Evolutionary conservation across 2,113 vertebrate genomes (phyloP), one percentile per base, ranked within the genome.

Genomic region (Mesitornis unicolor): DNA sequence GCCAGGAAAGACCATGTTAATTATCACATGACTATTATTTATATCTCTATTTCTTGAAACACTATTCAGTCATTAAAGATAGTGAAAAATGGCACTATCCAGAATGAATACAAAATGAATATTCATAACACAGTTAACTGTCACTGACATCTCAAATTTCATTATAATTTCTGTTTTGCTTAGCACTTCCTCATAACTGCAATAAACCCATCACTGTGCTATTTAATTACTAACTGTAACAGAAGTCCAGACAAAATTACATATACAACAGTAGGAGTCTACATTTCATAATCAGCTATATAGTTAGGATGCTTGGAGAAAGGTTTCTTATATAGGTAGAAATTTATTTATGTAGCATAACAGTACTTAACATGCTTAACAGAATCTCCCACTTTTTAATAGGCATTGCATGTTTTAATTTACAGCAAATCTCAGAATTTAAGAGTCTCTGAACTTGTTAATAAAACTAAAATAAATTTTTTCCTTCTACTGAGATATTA

Each of bases 141-240:
- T 84, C 70, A 94, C 68, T 96, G 96, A 95, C 94, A 96, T 90
- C 88, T 92, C 76, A 86, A 81, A 96, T 96, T 96, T 93, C 87
- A 94, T 96, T 97, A 95, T 93, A 94, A 96, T 96, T 96, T 96
- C 93, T 96, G 90, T 93, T 97, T 96, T 96, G 79, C 88, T 93
- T 92, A 90, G 92, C 79, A 88, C 71, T 96, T 93, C 81, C 73
- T 95, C 71, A 70, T 54, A 74, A 79, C 90, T 70, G 79, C 51
- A 90, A 77, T 91, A 91, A 94, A 45, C 42, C 87, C 67, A 77
- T 80, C 76, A 78, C 60, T 93, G 10, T 36, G 33, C 51, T 88
- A 75, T 80, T 93, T 90, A 92, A 93, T 91, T 93, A 94, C 57
- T 2, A 5, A 67, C 63, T 92, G 8, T 43, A 88, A 47, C 45